Evolutionary conservation across 2,797 vertebrate genomes (phyloP).

Genomic region (Lithobates sylvaticus): DNA sequence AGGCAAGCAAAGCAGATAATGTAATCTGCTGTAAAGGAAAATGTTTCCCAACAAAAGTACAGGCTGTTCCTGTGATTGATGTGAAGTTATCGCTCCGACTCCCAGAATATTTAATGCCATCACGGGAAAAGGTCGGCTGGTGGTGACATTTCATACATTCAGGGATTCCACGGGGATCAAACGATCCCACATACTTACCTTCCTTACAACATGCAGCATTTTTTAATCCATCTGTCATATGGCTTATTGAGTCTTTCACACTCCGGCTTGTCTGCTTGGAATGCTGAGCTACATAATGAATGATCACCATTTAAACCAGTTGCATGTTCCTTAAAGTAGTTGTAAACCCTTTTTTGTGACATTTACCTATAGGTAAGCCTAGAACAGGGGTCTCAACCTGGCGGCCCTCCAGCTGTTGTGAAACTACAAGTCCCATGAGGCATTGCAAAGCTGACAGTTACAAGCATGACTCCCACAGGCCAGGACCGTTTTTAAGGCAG

Average conservation of each 20-base stretch:
- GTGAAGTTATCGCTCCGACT: slow-evolving; percentile 51
- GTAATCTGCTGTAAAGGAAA: slow-evolving; percentile 26
- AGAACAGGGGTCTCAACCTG: too few species aligned
- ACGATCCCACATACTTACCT: slow-evolving; percentile 43
- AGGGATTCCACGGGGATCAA: slow-evolving; percentile 48
- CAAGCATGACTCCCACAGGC: too few species aligned
- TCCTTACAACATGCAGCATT: slow-evolving; percentile 16
- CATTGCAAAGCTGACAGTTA: too few species aligned
- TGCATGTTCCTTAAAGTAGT: not conserved
- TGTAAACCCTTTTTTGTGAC: too few species aligned
- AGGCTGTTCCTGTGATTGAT: slow-evolving; percentile 49
- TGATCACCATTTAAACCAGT: not conserved
- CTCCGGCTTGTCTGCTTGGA: not conserved
- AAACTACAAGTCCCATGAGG: too few species aligned
- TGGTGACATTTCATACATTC: slow-evolving; percentile 48
- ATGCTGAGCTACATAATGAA: not conserved
- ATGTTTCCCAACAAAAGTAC: slow-evolving; percentile 39
- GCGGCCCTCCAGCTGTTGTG: too few species aligned
- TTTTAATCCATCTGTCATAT: slow-evolving; percentile 47
- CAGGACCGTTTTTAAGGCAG: too few species aligned
- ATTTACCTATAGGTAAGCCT: too few species aligned
- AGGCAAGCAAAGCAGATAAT: slow-evolving; percentile 6
- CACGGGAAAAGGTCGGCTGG: slow-evolving; percentile 45
- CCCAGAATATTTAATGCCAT: slow-evolving; percentile 41
- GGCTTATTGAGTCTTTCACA: slow-evolving; percentile 33